Evolutionary conservation across 2,113 vertebrate genomes (phyloP).

Genomic region (Rhea pennata): DNA sequence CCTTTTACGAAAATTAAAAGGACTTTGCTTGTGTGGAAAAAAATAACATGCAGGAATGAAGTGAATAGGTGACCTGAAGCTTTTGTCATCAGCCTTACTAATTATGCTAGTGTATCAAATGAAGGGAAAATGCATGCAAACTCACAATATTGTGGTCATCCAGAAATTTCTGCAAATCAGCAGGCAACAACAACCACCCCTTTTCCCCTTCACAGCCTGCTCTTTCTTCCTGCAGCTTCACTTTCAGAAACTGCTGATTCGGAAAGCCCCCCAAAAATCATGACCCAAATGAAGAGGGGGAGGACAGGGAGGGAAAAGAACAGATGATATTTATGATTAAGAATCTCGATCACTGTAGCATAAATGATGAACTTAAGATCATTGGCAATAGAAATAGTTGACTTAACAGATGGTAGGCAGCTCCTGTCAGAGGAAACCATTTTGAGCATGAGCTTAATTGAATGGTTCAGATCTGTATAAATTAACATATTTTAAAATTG

Average conservation of each 20-base stretch:
- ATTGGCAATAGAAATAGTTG: conserved; percentile 70
- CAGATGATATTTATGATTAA: conserved; percentile 66
- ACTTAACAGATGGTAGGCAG: conserved; percentile 76
- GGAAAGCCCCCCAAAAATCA: conserved; percentile 23
- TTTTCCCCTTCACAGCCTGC: background rate
- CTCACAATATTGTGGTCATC: background rate
- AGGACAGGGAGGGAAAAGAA: conserved; percentile 14
- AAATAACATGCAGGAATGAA: background rate
- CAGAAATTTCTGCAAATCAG: background rate
- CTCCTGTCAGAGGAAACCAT: conserved; percentile 64
- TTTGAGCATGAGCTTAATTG: conserved; percentile 70
- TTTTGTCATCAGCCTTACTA: background rate
- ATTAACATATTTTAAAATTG: conserved; percentile 75
- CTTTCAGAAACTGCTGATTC: conserved; percentile 53
- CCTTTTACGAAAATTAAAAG: conserved; percentile 46
- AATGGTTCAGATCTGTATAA: conserved; percentile 71
- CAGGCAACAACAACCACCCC: background rate
- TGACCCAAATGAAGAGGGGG: background rate
- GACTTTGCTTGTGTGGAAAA: background rate
- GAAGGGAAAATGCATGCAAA: background rate
- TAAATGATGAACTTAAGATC: conserved; percentile 60
- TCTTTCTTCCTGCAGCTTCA: background rate
- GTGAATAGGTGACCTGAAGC: background rate
- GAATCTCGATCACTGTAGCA: conserved; percentile 51
- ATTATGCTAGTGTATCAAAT: background rate